Conservation (phyloP, 2,797 vertebrate genomes). For the Cyprinodon diabolis region DNA sequence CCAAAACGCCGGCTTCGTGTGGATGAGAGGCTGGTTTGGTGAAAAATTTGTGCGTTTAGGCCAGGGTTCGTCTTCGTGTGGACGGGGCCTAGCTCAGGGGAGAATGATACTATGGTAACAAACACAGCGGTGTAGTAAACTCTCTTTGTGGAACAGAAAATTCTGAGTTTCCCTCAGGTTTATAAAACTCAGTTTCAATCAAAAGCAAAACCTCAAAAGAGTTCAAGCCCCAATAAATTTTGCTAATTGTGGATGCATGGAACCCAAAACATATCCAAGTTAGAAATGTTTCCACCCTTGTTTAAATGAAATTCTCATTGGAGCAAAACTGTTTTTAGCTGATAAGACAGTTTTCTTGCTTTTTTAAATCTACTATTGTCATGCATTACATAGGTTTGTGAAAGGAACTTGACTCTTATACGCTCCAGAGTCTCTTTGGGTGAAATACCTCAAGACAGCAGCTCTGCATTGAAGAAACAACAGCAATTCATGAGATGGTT, state of each 20-base stretch:
- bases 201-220: not conserved
- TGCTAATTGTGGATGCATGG: not conserved
- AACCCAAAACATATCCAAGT: not conserved
- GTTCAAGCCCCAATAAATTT: not conserved
- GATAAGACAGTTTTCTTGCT: conserved; percentile 40
- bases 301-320: conserved; percentile 58
- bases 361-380: conserved; percentile 43
- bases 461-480: conserved; percentile 39
- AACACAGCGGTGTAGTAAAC: too few relatives aligned
- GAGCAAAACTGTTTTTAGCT: conserved; percentile 52
- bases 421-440: conserved; percentile 41
- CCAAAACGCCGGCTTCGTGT: too few relatives aligned
- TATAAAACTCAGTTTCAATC: too few relatives aligned
- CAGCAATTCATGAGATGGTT: conserved; percentile 54
- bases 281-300: not conserved
- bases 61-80: too few relatives aligned
- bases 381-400: conserved; percentile 65
- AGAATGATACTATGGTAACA: too few relatives aligned
- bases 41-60: too few relatives aligned
- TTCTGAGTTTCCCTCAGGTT: too few relatives aligned
- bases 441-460: conserved; percentile 37
- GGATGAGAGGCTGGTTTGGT: too few relatives aligned
- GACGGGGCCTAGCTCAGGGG: too few relatives aligned
- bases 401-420: conserved; percentile 53
- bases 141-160: too few relatives aligned